Conservation (phyloP, 1,140 invertebrate species). For the Limonius californicus region DNA sequence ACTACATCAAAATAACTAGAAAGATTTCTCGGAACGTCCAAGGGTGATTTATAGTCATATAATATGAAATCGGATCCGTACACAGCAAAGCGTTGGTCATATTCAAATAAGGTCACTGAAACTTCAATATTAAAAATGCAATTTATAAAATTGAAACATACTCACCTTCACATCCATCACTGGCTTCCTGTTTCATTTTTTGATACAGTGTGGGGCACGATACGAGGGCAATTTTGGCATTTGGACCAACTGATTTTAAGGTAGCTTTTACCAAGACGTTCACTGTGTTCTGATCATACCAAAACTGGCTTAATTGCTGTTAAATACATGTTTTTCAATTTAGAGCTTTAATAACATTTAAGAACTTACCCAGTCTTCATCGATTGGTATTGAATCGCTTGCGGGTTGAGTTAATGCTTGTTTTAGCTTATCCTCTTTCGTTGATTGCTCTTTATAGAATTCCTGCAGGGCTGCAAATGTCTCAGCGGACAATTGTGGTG, state of each 20-base stretch:
- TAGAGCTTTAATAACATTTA: slow-evolving; percentile 12
- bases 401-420: slow-evolving; percentile 45
- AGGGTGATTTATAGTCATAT: slow-evolving; percentile 86
- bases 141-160: slow-evolving; percentile 17
- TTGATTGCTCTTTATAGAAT: slow-evolving; percentile 72
- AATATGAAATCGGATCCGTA: slow-evolving; percentile 78
- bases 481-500: slow-evolving; percentile 62
- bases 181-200: slow-evolving; percentile 56
- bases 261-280: slow-evolving; percentile 63
- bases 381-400: slow-evolving; percentile 50
- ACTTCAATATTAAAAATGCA: no score
- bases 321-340: slow-evolving; percentile 36
- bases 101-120: slow-evolving; percentile 77
- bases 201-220: slow-evolving; percentile 82
- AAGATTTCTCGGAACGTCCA: slow-evolving; percentile 62
- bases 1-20: slow-evolving; percentile 74
- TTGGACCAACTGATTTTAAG: slow-evolving; percentile 49
- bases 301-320: slow-evolving; percentile 96
- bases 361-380: slow-evolving; percentile 83
- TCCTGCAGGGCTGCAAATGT: slow-evolving; percentile 76
- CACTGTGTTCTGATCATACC: slow-evolving; percentile 83
- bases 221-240: slow-evolving; percentile 74
- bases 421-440: slow-evolving; percentile 53
- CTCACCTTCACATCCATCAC: slow-evolving; percentile 49
- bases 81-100: slow-evolving; percentile 72